phyloP scores from a whole-genome alignment of 2,888 invertebrate species.

The Caenorhabditis panamensis region DNA sequence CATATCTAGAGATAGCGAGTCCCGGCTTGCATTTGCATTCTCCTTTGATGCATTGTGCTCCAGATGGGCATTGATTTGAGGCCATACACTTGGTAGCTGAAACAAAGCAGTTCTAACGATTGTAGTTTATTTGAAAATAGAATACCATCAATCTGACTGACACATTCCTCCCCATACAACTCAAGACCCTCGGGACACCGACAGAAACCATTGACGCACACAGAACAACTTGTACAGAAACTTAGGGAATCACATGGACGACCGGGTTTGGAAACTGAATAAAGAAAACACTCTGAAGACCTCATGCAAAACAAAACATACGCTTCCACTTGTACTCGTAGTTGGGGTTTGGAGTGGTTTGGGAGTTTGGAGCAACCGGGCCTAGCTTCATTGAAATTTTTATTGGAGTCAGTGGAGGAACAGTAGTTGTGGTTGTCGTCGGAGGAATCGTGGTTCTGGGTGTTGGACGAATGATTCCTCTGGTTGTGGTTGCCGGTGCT shows the following conservation, averaged over 20 bases:
- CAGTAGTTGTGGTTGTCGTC: slow-evolving; percentile 32
- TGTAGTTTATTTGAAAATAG: slow-evolving; percentile 11
- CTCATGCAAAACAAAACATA: too few species aligned
- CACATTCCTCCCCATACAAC: slow-evolving; percentile 66
- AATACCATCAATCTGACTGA: slow-evolving; percentile 71
- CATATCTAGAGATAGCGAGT: slow-evolving; percentile 67
- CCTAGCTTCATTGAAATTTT: slow-evolving; percentile 48
- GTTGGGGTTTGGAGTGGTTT: slow-evolving; percentile 33
- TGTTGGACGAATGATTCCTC: not conserved
- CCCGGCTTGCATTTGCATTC: slow-evolving; percentile 73
- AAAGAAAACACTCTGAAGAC: too few species aligned
- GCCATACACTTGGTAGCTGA: slow-evolving; percentile 71
- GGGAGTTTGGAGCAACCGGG: slow-evolving; percentile 16
- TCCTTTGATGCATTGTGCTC: slow-evolving; percentile 74
- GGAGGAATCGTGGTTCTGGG: slow-evolving; percentile 10
- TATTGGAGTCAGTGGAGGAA: slow-evolving; percentile 48
- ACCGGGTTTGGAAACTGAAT: slow-evolving; percentile 74
- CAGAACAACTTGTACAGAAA: slow-evolving; percentile 72
- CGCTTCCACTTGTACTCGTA: slow-evolving; percentile 43
- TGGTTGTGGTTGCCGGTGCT: slow-evolving; percentile 30
- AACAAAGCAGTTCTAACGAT: slow-evolving; percentile 14
- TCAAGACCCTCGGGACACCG: slow-evolving; percentile 73
- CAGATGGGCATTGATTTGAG: slow-evolving; percentile 74
- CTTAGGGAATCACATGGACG: slow-evolving; percentile 66
- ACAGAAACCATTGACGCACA: slow-evolving; percentile 73